These are phyloP conservation scores for Hemicentrotus pulcherrimus DNA, from an alignment of 35 echinoderm and acorn worm genomes.

Conservation along the genomic window DNA sequence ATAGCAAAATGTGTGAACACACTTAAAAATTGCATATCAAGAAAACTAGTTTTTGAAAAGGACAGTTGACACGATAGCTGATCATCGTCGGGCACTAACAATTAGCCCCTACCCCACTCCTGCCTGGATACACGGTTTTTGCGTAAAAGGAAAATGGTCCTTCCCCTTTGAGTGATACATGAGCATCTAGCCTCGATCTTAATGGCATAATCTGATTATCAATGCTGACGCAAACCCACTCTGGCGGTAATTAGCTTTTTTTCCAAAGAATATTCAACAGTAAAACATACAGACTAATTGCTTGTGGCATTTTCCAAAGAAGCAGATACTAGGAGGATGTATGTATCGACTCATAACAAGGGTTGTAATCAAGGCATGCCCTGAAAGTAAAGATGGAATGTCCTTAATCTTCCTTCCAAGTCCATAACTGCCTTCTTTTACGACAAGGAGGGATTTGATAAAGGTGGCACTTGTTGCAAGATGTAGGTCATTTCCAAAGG, in stretches of 20 bases:
- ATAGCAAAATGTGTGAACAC: too few relatives aligned
- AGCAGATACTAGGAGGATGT: too few relatives aligned
- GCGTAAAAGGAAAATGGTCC: too few relatives aligned
- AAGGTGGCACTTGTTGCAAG: not conserved
- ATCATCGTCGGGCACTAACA: too few relatives aligned
- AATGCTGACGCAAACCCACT: not conserved
- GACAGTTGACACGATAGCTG: too few relatives aligned
- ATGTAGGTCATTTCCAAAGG: too few relatives aligned
- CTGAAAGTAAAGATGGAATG: not conserved
- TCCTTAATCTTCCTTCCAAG: not conserved
- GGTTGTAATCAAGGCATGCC: not conserved
- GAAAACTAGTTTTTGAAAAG: too few relatives aligned
- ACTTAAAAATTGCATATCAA: too few relatives aligned
- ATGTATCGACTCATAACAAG: too few relatives aligned
- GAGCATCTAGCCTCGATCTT: not conserved
- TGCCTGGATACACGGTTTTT: too few relatives aligned
- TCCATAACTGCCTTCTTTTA: not conserved
- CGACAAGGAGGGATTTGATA: not conserved
- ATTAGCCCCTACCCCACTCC: too few relatives aligned
- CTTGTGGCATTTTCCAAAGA: not conserved
- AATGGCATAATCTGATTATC: not conserved
- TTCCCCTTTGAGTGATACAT: too few relatives aligned
- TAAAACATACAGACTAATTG: not conserved
- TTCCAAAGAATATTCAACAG: not conserved
- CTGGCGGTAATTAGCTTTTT: not conserved